Percentiles rank a stretch among this genome's conserved stretches.
Conservation (phyloP, 2,888 invertebrate genomes). For the Catocala sponsa region DNA sequence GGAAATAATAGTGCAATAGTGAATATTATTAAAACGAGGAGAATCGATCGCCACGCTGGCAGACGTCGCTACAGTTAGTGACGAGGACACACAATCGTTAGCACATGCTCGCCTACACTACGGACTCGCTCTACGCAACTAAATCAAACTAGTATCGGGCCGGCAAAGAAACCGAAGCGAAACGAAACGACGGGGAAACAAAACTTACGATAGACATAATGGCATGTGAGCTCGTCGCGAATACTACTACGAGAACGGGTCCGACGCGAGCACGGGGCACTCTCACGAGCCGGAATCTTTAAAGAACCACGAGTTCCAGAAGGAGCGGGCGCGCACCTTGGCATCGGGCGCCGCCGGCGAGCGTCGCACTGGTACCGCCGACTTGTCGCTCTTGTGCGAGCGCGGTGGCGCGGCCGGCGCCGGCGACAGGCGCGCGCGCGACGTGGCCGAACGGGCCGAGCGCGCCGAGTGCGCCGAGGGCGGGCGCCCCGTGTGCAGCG, state of each 20-base stretch:
- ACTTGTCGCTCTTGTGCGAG: slow-evolving; percentile 68
- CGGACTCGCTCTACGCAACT: slow-evolving; percentile 55
- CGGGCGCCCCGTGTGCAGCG: slow-evolving; percentile 88
- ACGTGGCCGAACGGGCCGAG: slow-evolving; percentile 60
- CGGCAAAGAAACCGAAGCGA: slow-evolving; percentile 50
- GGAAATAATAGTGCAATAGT: not conserved
- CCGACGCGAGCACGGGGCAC: slow-evolving; percentile 46
- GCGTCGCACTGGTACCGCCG: slow-evolving; percentile 74
- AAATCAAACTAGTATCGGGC: slow-evolving; percentile 48
- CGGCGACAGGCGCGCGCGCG: slow-evolving; percentile 55
- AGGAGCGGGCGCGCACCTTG: slow-evolving; percentile 92
- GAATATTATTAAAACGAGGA: not conserved
- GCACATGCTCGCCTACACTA: slow-evolving; percentile 61
- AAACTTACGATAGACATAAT: slow-evolving; percentile 87
- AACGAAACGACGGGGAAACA: slow-evolving; percentile 55
- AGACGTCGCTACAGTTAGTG: slow-evolving; percentile 56
- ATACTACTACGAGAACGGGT: slow-evolving; percentile 48
- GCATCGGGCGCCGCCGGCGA: slow-evolving; percentile 77
- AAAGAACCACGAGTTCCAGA: slow-evolving; percentile 90
- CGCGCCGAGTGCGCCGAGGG: slow-evolving; percentile 78
- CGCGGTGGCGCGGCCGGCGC: slow-evolving; percentile 65
- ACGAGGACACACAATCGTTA: slow-evolving; percentile 58
- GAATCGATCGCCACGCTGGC: slow-evolving; percentile 52
- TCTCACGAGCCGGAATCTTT: slow-evolving; percentile 73
- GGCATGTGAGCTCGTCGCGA: slow-evolving; percentile 68